These are phyloP conservation scores for Ptychoptera albimana DNA, from an alignment of 2,888 invertebrate species.

Conservation along the genomic window DNA sequence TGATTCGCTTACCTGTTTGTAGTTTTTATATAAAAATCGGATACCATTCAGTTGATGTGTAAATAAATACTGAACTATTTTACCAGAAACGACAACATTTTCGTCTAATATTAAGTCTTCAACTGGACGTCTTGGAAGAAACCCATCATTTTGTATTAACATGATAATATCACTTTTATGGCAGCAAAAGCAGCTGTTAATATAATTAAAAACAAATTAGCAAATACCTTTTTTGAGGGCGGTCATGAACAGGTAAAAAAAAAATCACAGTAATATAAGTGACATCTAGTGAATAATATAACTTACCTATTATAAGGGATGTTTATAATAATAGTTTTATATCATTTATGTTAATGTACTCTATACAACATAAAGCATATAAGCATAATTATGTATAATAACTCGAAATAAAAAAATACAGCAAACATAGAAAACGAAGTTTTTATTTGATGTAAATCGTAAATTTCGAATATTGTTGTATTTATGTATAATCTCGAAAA, in stretches of 20 bases:
- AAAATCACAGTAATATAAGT: too few species aligned
- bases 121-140: neutral
- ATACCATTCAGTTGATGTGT: neutral
- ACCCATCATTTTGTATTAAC: neutral
- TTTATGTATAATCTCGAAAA: neutral
- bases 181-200: neutral
- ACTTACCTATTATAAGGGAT: neutral
- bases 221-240: too few species aligned
- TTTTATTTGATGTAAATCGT: neutral
- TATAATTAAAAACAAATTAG: neutral
- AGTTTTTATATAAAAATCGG: conserved; percentile 3
- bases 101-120: conserved; percentile 2
- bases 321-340: neutral
- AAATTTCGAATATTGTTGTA: neutral
- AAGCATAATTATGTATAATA: conserved; percentile 1
- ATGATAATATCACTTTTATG: neutral
- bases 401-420: neutral
- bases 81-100: neutral
- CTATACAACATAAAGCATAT: conserved; percentile 3
- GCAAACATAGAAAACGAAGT: conserved; percentile 2
- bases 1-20: neutral
- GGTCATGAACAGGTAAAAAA: too few species aligned
- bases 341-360: neutral
- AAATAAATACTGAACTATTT: neutral
- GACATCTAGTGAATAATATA: too few species aligned